These are phyloP conservation scores for Oncopeltus fasciatus DNA, from an alignment of 1,140 invertebrate genomes.

Conservation along the genomic window DNA sequence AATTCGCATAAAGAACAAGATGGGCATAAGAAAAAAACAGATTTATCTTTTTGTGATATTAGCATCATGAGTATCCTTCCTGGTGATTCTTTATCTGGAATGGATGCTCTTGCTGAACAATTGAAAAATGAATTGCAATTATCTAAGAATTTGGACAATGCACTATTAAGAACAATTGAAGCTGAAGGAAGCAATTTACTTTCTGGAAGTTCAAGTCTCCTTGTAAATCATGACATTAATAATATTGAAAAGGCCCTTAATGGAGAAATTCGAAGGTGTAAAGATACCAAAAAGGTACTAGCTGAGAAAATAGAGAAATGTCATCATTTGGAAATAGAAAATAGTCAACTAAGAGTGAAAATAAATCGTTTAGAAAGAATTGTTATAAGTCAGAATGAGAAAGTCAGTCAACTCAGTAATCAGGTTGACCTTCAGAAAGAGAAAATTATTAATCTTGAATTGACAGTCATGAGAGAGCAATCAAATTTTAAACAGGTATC, in stretches of 20 bases:
- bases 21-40: not conserved
- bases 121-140: conserved; percentile 43
- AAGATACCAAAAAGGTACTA: not conserved
- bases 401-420: conserved; percentile 17
- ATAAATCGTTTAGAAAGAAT: conserved; percentile 11
- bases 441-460: conserved; percentile 26
- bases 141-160: conserved; percentile 39
- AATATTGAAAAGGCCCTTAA: not conserved
- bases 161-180: conserved; percentile 14
- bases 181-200: no score
- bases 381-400: conserved; percentile 11
- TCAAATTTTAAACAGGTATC: conserved; percentile 26
- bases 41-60: not conserved
- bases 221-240: not conserved
- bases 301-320: not conserved
- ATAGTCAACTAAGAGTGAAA: conserved; percentile 7
- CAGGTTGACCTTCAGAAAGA: conserved; percentile 28
- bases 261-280: not conserved
- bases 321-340: not conserved
- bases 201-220: no score
- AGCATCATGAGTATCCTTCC: not conserved
- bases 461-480: conserved; percentile 29
- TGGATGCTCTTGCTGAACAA: conserved; percentile 40
- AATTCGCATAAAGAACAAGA: not conserved
- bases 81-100: not conserved